Evolutionary conservation across 2,797 vertebrate species (phyloP), one percentile per base, ranked within the genome.

Genomic region (Muraenolepis orangiensis): DNA sequence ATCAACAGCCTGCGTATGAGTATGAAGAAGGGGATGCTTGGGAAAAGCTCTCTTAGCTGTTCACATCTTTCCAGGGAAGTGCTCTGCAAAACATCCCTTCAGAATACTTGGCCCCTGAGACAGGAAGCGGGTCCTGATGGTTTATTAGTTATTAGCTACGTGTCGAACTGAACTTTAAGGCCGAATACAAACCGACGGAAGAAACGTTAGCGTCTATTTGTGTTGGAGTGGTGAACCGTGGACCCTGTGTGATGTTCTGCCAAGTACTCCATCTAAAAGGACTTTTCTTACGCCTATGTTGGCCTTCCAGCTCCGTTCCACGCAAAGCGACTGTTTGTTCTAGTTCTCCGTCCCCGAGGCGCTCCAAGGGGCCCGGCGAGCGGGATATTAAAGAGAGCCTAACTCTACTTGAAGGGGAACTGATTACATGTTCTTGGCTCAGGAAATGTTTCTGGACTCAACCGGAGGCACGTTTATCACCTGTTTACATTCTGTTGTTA

Each of bases 351-450:
- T 26, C n/a, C n/a, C n/a, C n/a, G n/a, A n/a, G n/a, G n/a, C n/a
- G n/a, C n/a, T n/a, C n/a, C n/a, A n/a, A n/a, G n/a, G n/a, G n/a
- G n/a, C n/a, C n/a, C n/a, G n/a, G n/a, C n/a, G n/a, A n/a, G n/a
- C n/a, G 71, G 14, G 51, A 32, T 72, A 72, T 57, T 57, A 57
- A 36, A 23, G 64, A 16, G 16, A 67, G 30, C 42, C 16, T 72
- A 46, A 57, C 40, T 72, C 42, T 29, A 38, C 23, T 70, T 38
- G 34, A 70, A 36, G 36, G 40, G 36, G 51, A 57, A 72, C 34
- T 29, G 42, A 42, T 46, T 70, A 38, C 31, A 26, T 70, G 69
- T 23, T 66, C 64, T 66, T 66, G 64, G 64, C 64, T 66, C 64
- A 66, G 28, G 64, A 66, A 66, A 66, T 30, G 29, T 30, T 20